Base-by-base conservation (phyloP, 2,888 invertebrate species). In the Diaphora mendica region DNA sequence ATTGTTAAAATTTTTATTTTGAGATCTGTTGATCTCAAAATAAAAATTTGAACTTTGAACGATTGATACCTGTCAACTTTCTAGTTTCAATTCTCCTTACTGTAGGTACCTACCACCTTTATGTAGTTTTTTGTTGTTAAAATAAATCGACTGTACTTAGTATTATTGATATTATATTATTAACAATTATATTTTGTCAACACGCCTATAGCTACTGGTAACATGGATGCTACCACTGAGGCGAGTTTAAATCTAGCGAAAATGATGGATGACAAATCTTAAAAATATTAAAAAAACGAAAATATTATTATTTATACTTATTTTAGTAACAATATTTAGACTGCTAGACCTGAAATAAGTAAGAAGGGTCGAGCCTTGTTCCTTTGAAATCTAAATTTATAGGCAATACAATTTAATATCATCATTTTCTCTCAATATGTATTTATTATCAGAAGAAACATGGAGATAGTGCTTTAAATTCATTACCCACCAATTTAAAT, bases 401-500 rank as follows among this genome's bases (percentile, higher is more conserved):
- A 51, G 51, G 3, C 23, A 51, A 55, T 55, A 55, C 51, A 55
- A n/a, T n/a, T 55, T n/a, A 23, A 7, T 17, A 30, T 30, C 30
- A 30, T 62, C 0, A 30, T 7, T 62, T 30, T 30, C 15, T 62
- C 17, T 30, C n/a, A 15, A 59, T 59, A 26, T 30, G 11, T 59
- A 15, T 59, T 59, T 30, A 23, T 55, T n/a, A 55, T 55, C 23
- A 26, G 30, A 59, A 59, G 59, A 59, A 59, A 59, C 5, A 30
- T 30, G 75, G 67, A 75, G 75, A 79, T 76, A 73, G 69, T 81
- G 68, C 78, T 83, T 83, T 79, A 83, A 77, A 75, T 66, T 77
- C 68, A 75, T 68, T 65, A 72, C 82, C 82, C 82, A 82, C 82
- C 82, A 77, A 83, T 77, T 69, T 79, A 68, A 75, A 69, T 75